Evolutionary conservation across 2,113 vertebrate species (phyloP), one percentile per base, ranked within the genome.

Genomic region (Pteronura brasiliensis): DNA sequence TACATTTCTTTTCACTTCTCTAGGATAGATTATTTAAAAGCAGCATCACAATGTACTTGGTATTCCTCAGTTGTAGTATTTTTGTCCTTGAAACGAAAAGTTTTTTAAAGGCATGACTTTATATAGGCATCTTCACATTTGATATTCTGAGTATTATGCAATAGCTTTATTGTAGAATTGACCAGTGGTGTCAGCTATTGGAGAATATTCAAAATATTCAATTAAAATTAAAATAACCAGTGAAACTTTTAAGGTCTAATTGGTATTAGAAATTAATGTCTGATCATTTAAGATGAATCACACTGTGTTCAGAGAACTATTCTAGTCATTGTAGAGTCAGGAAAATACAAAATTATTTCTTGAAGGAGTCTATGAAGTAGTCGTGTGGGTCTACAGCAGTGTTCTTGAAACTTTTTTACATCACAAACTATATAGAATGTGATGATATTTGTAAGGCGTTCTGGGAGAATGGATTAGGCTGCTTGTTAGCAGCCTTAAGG

Each of bases 181-280:
- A 31, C 29, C 57, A 74, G 55, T 71, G 44, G 25, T 89, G 55
- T 39, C 84, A 47, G 47, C 34, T 72, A 7, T 72, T 93, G 57
- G 42, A 52, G 44, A 84, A 90, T 83, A 49, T 59, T 71, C 65
- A 95, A 87, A 74, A 86, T 97, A 89, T 7, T 96, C 27, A 85
- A 25, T 69, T 93, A 72, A 77, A 69, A 76, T 63, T 52, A 61
- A 94, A 92, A 80, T 90, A 82, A 25, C 59, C 57, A 77, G 31
- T 80, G 87, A 49, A 81, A 59, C 85, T 76, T 96, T 49, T 42
- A 83, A 65, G 83, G 42, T 79, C 29, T 93, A 20, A 52, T 63
- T 90, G 39, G 57, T 69, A 71, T 87, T 96, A 81, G 72, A 95
- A 88, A 82, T 93, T 81, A 77, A 74, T 81, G 57, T 95, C 42